A percentile compares a stretch with the other conserved stretches of the same genome.
Evolutionary conservation across 2,113 vertebrate genomes (phyloP).

Genomic region (Triplophysa siluroides): DNA sequence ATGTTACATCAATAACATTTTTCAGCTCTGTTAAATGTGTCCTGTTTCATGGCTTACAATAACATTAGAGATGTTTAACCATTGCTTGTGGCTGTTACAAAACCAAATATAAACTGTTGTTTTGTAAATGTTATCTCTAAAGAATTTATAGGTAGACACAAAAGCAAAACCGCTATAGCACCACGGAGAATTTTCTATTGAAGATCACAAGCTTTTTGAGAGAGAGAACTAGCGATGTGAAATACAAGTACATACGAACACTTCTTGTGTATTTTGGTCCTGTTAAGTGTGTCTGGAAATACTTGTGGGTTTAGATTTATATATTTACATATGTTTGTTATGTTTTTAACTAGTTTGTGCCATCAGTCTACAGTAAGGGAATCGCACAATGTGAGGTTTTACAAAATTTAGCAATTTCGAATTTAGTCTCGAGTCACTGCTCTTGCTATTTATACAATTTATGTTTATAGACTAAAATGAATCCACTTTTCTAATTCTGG

Average conservation of each 20-base stretch:
- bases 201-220: too few relatives aligned
- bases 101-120: too few relatives aligned
- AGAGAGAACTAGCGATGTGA: neutral
- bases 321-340: constrained; percentile 12
- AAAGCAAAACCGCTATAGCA: too few relatives aligned
- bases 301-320: neutral
- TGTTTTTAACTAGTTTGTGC: constrained; percentile 19
- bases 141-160: neutral
- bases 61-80: too few relatives aligned
- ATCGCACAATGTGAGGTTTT: neutral
- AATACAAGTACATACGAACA: neutral
- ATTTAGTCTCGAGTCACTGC: neutral
- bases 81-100: too few relatives aligned
- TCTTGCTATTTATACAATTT: neutral
- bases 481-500: too few relatives aligned
- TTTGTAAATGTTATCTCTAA: too few relatives aligned
- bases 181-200: too few relatives aligned
- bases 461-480: too few relatives aligned
- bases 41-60: too few relatives aligned
- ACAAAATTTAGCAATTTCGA: neutral
- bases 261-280: neutral
- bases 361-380: constrained; percentile 12
- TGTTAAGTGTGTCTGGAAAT: neutral
- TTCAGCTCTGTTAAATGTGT: too few relatives aligned
- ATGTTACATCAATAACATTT: too few relatives aligned